Conservation (phyloP, 2,113 vertebrate genomes). For the Anhinga anhinga region DNA sequence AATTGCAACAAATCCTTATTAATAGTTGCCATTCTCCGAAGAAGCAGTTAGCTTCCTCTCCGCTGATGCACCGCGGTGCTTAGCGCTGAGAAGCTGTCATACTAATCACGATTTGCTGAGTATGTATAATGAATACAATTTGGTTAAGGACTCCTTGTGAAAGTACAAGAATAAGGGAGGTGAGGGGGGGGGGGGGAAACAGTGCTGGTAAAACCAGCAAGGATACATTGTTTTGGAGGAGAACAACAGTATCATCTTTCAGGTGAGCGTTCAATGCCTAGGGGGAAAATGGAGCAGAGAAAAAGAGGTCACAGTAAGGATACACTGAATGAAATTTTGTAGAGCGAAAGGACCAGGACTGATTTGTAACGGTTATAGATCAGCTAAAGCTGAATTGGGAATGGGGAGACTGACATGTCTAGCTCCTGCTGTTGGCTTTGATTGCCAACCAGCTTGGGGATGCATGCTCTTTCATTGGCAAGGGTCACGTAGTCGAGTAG, state of each 20-base stretch:
- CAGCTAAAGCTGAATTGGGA: neutral
- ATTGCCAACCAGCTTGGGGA: neutral
- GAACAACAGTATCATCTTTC: neutral
- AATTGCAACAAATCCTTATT: neutral
- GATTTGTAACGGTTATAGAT: neutral
- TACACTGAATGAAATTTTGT: neutral
- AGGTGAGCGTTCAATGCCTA: accelerated
- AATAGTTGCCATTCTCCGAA: neutral
- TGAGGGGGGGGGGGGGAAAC: neutral
- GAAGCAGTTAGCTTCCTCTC: neutral
- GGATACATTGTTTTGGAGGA: neutral
- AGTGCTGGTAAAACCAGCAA: neutral
- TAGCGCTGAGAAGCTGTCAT: neutral
- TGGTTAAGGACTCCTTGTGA: neutral
- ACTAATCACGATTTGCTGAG: neutral
- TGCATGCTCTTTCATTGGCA: neutral
- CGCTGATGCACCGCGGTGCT: neutral
- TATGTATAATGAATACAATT: neutral
- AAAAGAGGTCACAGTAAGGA: neutral
- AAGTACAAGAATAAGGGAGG: neutral
- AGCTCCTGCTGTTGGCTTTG: neutral
- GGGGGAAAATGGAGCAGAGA: neutral
- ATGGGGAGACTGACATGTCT: neutral
- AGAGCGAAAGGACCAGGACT: neutral
- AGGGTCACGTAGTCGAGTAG: neutral